Evolutionary conservation across 2,888 invertebrate species (phyloP).

Genomic region (Coecobrya sp.): DNA sequence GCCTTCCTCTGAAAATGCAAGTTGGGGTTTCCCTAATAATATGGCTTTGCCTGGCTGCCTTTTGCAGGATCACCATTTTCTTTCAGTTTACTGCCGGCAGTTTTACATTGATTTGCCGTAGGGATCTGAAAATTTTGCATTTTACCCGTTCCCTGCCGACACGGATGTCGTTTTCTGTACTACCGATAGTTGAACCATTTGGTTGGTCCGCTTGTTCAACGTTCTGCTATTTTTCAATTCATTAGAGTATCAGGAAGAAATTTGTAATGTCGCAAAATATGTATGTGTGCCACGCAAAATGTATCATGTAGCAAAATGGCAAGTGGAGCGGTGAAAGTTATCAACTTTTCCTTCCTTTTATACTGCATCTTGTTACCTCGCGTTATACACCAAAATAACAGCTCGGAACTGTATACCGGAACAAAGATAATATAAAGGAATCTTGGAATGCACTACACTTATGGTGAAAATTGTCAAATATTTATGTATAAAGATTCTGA

Average conservation of each 20-base stretch:
- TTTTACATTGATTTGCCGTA: slow-evolving; percentile 69
- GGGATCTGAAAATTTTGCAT: slow-evolving; percentile 63
- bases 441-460: too few relatives aligned
- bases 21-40: slow-evolving; percentile 12
- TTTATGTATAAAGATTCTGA: too few relatives aligned
- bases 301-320: neutral
- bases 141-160: slow-evolving; percentile 75
- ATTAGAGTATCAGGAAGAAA: slow-evolving; percentile 17
- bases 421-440: too few relatives aligned
- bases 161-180: slow-evolving; percentile 54
- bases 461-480: too few relatives aligned
- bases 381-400: too few relatives aligned
- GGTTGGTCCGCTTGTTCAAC: neutral
- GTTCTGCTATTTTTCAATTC: slow-evolving; percentile 12
- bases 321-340: neutral
- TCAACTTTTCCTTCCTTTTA: neutral
- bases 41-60: slow-evolving; percentile 49
- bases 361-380: neutral
- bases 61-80: slow-evolving; percentile 73
- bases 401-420: too few relatives aligned
- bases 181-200: neutral
- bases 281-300: neutral
- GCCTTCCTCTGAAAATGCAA: slow-evolving; percentile 36
- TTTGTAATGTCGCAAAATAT: slow-evolving; percentile 24
- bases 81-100: slow-evolving; percentile 63